Conservation (phyloP, 2,888 invertebrate genomes). For the Lepeophtheirus nordmannii region DNA sequence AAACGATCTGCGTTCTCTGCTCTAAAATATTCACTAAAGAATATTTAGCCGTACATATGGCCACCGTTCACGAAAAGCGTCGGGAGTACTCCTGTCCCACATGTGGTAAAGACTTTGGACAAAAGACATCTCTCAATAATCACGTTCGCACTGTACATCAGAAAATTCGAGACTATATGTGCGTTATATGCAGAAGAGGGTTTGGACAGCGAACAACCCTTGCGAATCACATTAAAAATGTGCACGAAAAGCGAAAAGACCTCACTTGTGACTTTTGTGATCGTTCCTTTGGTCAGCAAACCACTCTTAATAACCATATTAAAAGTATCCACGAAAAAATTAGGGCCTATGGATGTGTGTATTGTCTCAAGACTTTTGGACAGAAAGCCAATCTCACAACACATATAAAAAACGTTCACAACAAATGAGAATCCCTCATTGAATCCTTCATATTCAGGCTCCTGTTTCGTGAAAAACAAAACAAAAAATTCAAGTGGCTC, state of each 20-base stretch:
- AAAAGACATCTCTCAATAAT: not conserved
- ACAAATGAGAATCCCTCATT: not conserved
- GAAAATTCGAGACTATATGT: not conserved
- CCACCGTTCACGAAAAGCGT: not conserved
- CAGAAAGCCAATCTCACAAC: not conserved
- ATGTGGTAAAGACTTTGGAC: not conserved
- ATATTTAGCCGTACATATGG: not conserved
- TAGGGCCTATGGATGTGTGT: not conserved
- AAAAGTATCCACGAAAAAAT: not conserved
- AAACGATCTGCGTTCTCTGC: not conserved
- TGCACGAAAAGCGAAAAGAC: not conserved
- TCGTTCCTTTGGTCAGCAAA: not conserved
- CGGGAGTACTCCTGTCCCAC: not conserved
- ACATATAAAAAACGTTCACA: not conserved
- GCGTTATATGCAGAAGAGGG: not conserved
- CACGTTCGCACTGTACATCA: not conserved
- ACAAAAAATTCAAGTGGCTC: too few relatives aligned
- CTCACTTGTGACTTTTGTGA: not conserved
- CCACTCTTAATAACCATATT: constrained; percentile 1
- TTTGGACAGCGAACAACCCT: not conserved
- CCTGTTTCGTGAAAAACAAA: too few relatives aligned
- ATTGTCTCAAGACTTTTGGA: not conserved
- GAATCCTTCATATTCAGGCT: too few relatives aligned
- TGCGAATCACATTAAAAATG: not conserved
- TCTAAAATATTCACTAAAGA: not conserved